Base-by-base conservation (phyloP, 2,888 invertebrate species). In the Tricholauxania praeusta region DNA sequence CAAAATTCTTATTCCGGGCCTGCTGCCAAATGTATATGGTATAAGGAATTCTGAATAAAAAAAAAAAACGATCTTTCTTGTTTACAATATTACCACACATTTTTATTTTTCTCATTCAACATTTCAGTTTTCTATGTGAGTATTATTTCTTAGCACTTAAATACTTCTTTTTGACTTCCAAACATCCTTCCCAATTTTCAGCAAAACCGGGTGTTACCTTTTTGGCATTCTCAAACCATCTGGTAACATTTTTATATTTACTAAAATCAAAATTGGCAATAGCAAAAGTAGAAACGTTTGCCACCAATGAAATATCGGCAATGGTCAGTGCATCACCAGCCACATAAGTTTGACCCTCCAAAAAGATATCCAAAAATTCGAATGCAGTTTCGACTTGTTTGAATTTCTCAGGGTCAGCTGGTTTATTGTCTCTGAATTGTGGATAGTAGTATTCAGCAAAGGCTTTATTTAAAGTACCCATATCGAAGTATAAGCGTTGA, bases 401-500 rank as follows among this genome's bases (percentile, higher is more conserved):
- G 72, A 90, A 84, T 85, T 93, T 92, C 7, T 90, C 91, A 67
- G 90, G 89, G 81, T 93, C 92, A 8, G 89, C 89, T 12, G 91
- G 89, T 32, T 88, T 88, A 52, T 90, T 90, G 0, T 87, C 89
- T 78, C 91, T 90, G 12, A 91, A 79, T 82, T 91, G 89, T 63
- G 91, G 91, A 81, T 91, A 90, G 82, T 92, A 93, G 81, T 92
- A 92, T 67, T 92, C 92, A 0, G 88, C 88, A 79, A 93, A 92
- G 79, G 91, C 89, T 70, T 89, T 88, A 86, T 92, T 93, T 1
- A 96, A 87, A 0, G 91, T 92, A 22, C 93, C 93, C 80, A 92
- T 89, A 82, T 95, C 95, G 85, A 95, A 95, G 87, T 91, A 93
- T 67, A 95, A 86, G 74, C 92, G 89, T 81, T 93, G 92, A 86